These are phyloP conservation scores for Porites evermanni DNA, from an alignment of 92 coral and sea anemone species.

Conservation along the genomic window DNA sequence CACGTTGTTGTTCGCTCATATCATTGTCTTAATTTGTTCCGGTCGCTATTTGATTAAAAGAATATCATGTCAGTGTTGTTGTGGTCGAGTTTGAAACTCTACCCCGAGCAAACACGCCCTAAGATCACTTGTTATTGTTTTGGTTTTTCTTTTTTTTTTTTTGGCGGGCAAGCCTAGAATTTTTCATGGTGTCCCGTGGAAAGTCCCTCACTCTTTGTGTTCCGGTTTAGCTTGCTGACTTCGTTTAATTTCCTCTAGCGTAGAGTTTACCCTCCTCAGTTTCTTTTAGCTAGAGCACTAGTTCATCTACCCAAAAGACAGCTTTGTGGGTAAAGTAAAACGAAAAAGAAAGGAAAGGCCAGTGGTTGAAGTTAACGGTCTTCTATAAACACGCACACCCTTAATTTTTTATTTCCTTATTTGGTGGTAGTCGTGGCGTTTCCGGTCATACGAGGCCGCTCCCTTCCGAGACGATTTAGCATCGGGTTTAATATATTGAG, in stretches of 20 bases:
- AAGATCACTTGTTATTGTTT: not conserved
- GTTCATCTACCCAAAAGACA: not conserved
- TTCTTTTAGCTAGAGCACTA: not conserved
- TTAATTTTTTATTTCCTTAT: not conserved
- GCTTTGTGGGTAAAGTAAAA: not conserved
- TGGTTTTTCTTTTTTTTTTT: not conserved
- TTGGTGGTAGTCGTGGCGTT: conserved; percentile 12
- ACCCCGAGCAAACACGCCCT: not conserved
- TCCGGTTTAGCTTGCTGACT: conserved; percentile 23
- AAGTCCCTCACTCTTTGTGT: not conserved
- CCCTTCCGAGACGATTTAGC: conserved; percentile 39
- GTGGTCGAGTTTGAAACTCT: not conserved
- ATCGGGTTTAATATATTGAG: not conserved
- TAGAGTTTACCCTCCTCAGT: not conserved
- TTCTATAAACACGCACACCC: conserved; percentile 9
- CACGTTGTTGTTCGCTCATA: no score
- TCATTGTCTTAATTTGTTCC: not conserved
- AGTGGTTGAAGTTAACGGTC: not conserved
- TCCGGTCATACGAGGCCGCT: conserved; percentile 29
- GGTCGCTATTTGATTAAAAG: conserved; percentile 23
- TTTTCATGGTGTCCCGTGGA: not conserved
- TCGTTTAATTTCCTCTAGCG: not conserved
- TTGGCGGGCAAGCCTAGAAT: not conserved
- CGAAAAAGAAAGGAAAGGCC: not conserved
- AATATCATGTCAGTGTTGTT: not conserved